Conservation (phyloP, 2,113 vertebrate genomes). For the Dromas ardeola region DNA sequence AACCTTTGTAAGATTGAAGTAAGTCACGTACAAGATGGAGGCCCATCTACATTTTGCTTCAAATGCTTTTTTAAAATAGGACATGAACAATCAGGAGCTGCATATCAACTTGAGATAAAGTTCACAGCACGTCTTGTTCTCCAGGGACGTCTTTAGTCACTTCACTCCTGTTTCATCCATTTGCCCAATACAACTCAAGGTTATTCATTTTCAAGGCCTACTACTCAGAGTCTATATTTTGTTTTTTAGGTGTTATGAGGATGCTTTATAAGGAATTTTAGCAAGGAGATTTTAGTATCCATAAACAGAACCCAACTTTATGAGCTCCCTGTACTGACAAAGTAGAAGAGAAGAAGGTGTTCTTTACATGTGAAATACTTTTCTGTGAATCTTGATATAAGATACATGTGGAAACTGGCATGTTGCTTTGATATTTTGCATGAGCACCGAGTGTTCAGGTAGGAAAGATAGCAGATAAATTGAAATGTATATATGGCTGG, state of each 20-base stretch:
- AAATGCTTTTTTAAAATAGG: not conserved
- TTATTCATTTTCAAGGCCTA: not conserved
- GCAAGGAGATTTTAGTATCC: not conserved
- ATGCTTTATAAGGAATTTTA: not conserved
- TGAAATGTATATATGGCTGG: not conserved
- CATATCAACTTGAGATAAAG: fast-evolving
- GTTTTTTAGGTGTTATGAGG: not conserved
- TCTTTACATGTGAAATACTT: not conserved
- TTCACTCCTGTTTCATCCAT: not conserved
- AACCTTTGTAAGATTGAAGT: not conserved
- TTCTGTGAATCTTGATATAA: not conserved
- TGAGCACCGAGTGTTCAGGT: not conserved
- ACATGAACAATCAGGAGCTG: not conserved
- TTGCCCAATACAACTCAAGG: not conserved
- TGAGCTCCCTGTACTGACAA: not conserved
- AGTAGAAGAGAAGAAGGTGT: not conserved
- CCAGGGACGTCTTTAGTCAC: not conserved
- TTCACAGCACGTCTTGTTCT: not conserved
- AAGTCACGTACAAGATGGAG: fast-evolving
- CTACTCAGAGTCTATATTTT: not conserved
- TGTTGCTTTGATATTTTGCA: not conserved
- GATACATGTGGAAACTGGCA: not conserved
- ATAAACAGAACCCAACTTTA: not conserved
- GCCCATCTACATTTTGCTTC: not conserved
- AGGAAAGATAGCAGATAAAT: not conserved